phyloP scores from a whole-genome alignment of 2,888 invertebrate species.

The Heliconius charithonia region DNA sequence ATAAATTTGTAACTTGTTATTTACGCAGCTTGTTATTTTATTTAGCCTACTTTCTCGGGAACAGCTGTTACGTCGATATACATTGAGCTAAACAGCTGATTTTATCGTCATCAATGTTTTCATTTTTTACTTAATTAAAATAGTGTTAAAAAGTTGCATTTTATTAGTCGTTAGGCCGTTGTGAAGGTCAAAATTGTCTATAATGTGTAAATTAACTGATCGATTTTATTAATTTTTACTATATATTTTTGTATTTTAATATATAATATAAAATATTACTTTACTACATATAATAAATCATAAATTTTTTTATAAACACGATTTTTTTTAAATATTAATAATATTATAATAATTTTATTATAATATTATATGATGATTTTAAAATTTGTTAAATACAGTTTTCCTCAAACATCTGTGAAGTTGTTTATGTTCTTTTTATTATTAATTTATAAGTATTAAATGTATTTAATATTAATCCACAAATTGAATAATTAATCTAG shows the following conservation, averaged over 20 bases:
- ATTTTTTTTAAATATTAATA: too few species aligned
- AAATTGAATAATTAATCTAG: too few species aligned
- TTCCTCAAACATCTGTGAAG: too few species aligned
- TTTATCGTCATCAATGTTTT: conserved; percentile 48
- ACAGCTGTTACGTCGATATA: conserved; percentile 78
- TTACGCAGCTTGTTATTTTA: conserved; percentile 50
- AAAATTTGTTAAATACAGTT: too few species aligned
- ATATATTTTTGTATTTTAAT: background rate
- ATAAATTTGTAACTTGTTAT: conserved; percentile 19
- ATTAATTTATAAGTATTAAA: too few species aligned
- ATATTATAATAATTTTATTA: too few species aligned
- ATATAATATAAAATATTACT: background rate
- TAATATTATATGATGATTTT: too few species aligned
- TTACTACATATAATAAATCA: background rate
- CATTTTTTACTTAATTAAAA: conserved; percentile 40
- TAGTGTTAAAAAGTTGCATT: conserved; percentile 29
- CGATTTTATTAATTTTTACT: background rate
- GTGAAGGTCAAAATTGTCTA: conserved; percentile 31
- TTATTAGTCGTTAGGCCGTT: conserved; percentile 5
- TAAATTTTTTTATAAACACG: background rate
- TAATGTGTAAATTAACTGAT: background rate
- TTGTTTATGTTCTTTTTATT: too few species aligned
- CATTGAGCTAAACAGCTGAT: conserved; percentile 65
- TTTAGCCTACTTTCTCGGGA: conserved; percentile 66
- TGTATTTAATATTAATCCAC: too few species aligned